phyloP scores from a whole-genome alignment of 2,113 vertebrate genomes.

The Peromyscus californicus region DNA sequence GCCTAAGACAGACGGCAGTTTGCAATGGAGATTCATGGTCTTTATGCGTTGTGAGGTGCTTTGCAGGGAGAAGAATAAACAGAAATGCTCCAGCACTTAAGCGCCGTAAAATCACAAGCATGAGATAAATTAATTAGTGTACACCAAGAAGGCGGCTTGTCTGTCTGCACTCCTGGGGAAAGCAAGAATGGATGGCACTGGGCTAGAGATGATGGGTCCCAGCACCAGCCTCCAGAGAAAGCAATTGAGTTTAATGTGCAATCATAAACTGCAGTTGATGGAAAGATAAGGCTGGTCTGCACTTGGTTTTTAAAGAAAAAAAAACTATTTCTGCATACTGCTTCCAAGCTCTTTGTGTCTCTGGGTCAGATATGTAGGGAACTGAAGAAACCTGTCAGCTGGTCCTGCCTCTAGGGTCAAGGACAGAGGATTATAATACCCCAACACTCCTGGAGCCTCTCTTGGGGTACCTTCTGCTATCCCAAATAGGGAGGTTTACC shows the following conservation, averaged over 20 bases:
- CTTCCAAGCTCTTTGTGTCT: background rate
- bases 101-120: slow-evolving; percentile 80
- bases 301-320: background rate
- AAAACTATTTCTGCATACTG: background rate
- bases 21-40: slow-evolving; percentile 80
- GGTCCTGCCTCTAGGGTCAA: background rate
- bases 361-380: background rate
- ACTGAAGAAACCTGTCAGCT: background rate
- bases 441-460: background rate
- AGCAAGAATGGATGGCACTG: slow-evolving; percentile 74
- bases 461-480: background rate
- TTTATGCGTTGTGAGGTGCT: slow-evolving; percentile 73
- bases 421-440: too few relatives aligned
- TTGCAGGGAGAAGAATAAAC: slow-evolving; percentile 79
- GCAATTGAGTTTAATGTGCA: slow-evolving; percentile 78
- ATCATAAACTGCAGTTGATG: slow-evolving; percentile 76
- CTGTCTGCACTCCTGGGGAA: slow-evolving; percentile 76
- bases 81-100: slow-evolving; percentile 81
- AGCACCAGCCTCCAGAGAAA: slow-evolving; percentile 71
- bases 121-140: slow-evolving; percentile 83
- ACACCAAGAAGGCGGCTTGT: slow-evolving; percentile 75
- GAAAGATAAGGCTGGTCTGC: slow-evolving; percentile 53
- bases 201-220: slow-evolving; percentile 67
- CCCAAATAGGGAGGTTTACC: background rate
- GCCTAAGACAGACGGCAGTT: slow-evolving; percentile 63